Base-by-base conservation (phyloP, 2,888 invertebrate species). In the Drosophila subquinaria region DNA sequence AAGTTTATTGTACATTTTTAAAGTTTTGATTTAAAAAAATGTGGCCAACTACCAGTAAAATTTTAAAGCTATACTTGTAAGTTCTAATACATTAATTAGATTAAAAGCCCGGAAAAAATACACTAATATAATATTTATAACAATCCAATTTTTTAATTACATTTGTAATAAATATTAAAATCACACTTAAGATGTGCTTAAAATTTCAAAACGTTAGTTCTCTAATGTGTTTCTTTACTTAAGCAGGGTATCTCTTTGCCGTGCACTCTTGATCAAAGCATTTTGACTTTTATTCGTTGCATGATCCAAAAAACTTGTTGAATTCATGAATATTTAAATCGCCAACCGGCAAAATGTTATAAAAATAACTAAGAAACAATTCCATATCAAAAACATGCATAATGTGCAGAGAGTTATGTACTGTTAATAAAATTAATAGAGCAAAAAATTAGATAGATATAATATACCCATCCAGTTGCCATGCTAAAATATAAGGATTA, bases 241-340 rank as follows among this genome's bases (percentile, higher is more conserved):
- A 4, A n/a, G 2, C 17, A 17, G 50, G 17, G 50, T 50, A 35
- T 50, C 3, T 17, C 1, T 2, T 0, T 15, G 13, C 2, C 17
- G 17, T 11, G 17, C 11, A 13, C 33, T 11, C 17, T 17, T 11
- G 17, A 3, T 1, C 4, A 8, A n/a, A 33, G 5, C 1, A 11
- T 13, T 33, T 17, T 35, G 11, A 43, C 1, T 4, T 20, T 11
- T 11, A 17, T 20, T 43, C 11, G 11, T 20, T 43, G 11, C 11
- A 11, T 43, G 20, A 20, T 20, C 43, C 50, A 20, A 43, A 43
- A 64, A 79, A 79, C 79, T 56, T 57, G 60, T 63, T 47, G 63
- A 69, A 48, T 62, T 77, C 53, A 77, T 77, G 70, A 70, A 77
- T 76, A 76, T 73, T 48, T 60, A 47, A 66, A 66, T 51, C 35